Evolutionary conservation across 2,113 vertebrate genomes (phyloP), one percentile per base, ranked within the genome.

Genomic region (Otus sunia): DNA sequence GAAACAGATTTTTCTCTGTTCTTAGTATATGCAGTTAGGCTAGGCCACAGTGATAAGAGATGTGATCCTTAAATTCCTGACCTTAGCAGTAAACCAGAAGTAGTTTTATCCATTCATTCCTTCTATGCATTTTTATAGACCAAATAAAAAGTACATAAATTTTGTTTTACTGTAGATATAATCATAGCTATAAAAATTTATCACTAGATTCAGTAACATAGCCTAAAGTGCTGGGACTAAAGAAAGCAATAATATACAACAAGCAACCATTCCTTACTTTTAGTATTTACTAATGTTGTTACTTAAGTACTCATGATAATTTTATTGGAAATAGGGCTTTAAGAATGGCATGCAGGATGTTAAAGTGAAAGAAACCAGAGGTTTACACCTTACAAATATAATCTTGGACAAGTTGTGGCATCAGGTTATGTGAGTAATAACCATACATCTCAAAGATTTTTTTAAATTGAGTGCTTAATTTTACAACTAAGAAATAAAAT

Each of bases 151-250:
- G 66, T 88, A 66, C 37, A 87, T 96, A 95, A 83, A 96, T 96
- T 96, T 92, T 87, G 14, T 92, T 97, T 95, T 92, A 94, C 75
- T 92, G 53, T 92, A 88, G 90, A 63, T 89, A 78, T 96, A 78
- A 93, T 95, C 71, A 90, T 58, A 89, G 60, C 87, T 86, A 74
- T 97, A 95, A 98, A 97, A 97, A 87, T 27, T 73, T 97, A 97
- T 87, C n/a, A 66, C 78, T 92, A 66, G 82, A 82, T 81, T 96
- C 92, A 80, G 64, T 95, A 97, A 60, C 86, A 73, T 68, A 95
- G 59, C 53, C 67, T 36, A 66, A 88, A 96, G 23, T 81, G 10
- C 56, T 75, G 29, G n/a, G 79, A 81, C 29, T 83, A 88, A 26
- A 92, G 73, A 75, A 74, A 94, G 37, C 32, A 86, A 80, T 77